A percentile compares a stretch with the other conserved stretches of the same genome.
Conservation (phyloP, 2,113 vertebrate species). For the Nettapus auritus region DNA sequence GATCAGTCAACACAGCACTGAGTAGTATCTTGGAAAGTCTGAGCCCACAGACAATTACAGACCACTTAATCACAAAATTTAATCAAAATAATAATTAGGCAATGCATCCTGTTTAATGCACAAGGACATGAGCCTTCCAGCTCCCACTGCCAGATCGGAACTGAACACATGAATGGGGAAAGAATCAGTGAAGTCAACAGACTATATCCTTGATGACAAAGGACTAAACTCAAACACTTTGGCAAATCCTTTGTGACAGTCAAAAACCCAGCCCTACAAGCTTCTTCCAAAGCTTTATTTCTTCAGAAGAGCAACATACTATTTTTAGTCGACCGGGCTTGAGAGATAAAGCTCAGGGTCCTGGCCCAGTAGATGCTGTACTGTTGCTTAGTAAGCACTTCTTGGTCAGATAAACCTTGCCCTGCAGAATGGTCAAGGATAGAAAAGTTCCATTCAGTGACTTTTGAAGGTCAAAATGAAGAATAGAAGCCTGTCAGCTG, state of each 20-base stretch:
- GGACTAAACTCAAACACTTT: neutral
- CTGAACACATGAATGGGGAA: neutral
- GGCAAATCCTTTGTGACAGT: neutral
- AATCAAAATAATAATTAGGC: conserved; percentile 71
- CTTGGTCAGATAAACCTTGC: conserved; percentile 23
- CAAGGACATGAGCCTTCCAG: conserved; percentile 28
- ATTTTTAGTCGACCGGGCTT: neutral
- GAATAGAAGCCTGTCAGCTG: neutral
- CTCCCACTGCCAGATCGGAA: conserved; percentile 28
- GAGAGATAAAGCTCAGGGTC: neutral
- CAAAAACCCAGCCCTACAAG: accelerated
- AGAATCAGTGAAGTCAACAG: neutral
- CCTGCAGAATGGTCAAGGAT: neutral
- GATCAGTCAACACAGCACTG: conserved; percentile 28
- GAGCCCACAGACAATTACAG: conserved; percentile 37
- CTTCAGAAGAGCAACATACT: neutral
- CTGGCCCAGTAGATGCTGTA: neutral
- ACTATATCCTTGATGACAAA: neutral
- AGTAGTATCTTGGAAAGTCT: conserved; percentile 42
- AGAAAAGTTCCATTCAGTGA: neutral
- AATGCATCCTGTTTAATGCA: conserved; percentile 57
- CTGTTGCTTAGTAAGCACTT: neutral
- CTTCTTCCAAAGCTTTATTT: neutral
- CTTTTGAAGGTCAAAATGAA: conserved; percentile 19
- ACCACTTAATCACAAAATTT: conserved; percentile 69